Evolutionary conservation across 2,113 vertebrate genomes (phyloP), one percentile per base, ranked within the genome.

Genomic region (Clarias gariepinus): DNA sequence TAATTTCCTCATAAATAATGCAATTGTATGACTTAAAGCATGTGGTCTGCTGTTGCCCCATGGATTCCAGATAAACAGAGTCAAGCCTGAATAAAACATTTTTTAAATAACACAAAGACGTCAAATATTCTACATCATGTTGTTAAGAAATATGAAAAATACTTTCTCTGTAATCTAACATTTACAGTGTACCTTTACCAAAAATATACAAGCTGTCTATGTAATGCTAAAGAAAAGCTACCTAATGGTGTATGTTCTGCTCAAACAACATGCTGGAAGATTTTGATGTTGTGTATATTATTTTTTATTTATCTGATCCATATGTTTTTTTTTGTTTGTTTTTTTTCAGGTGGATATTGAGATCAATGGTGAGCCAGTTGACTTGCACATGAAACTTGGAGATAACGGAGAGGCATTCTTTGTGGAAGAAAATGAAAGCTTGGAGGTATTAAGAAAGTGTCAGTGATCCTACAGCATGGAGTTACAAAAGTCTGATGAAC

Each of bases 391-490:
- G 98, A 98, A 97, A 92, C 93, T 99, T 66, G 98, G 98, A 18
- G 96, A 99, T 90, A 98, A 96, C 2, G 98, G 98, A 85, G 98
- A 99, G 89, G 98, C 98, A 57, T 99, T 99, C 92, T 99, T 99
- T 4, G 94, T 99, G 28, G 95, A 97, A 88, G 95, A 99, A 91
- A 92, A 91, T 3, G 95, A 97, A 78, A 95, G 95, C 10, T 90
- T 91, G 83, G 94, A 97, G 94, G 98, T 97, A 63, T 88, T 83
- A 12, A 19, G 7, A 33, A 16, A 1, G 23, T 25, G 30, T 57
- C 53, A 16, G 19, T 53, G 23, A 55, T 55, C n/a, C n/a, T 78
- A 78, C 47, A 28, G 13, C 41, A 23, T 61, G n/a, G 77, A 33
- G n/a, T 81, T 47, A 61, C 3, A 13, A 61, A 79, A 79, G 15